These are phyloP conservation scores for Cromileptes altivelis DNA, from an alignment of 2,113 vertebrate genomes.

Conservation along the genomic window DNA sequence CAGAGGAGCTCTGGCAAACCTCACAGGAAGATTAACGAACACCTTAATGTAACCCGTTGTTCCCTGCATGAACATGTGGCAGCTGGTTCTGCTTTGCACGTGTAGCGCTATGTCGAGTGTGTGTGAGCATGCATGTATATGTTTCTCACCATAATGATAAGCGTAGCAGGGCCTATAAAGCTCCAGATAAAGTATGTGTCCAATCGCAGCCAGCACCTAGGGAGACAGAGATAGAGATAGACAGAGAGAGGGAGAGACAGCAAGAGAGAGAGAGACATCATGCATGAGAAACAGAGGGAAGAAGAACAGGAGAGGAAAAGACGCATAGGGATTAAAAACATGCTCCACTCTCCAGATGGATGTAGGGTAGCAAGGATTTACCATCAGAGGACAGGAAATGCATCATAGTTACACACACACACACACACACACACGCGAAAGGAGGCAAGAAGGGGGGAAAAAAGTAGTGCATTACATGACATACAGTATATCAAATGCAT, in stretches of 20 bases:
- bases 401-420: conserved; percentile 49
- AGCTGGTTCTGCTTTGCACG: background rate
- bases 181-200: conserved; percentile 99
- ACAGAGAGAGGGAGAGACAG: conserved; percentile 35
- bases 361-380: conserved; percentile 82
- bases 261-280: conserved; percentile 54
- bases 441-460: background rate
- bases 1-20: conserved; percentile 37
- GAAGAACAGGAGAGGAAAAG: conserved; percentile 35
- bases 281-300: conserved; percentile 46
- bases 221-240: conserved; percentile 76
- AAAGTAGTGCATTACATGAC: conserved; percentile 33
- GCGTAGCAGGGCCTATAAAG: conserved; percentile 98
- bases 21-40: conserved; percentile 36
- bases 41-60: conserved; percentile 36
- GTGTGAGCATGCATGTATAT: conserved; percentile 33
- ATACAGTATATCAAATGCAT: conserved; percentile 57
- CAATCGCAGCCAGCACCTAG: conserved; percentile 98
- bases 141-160: conserved; percentile 98
- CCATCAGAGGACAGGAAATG: conserved; percentile 80
- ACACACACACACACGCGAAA: conserved; percentile 20
- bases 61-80: conserved; percentile 25
- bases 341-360: conserved; percentile 50
- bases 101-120: conserved; percentile 18
- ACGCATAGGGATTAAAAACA: conserved; percentile 63